Evolutionary conservation across 1,140 invertebrate genomes (phyloP).

Genomic region (Tribolium castaneum): DNA sequence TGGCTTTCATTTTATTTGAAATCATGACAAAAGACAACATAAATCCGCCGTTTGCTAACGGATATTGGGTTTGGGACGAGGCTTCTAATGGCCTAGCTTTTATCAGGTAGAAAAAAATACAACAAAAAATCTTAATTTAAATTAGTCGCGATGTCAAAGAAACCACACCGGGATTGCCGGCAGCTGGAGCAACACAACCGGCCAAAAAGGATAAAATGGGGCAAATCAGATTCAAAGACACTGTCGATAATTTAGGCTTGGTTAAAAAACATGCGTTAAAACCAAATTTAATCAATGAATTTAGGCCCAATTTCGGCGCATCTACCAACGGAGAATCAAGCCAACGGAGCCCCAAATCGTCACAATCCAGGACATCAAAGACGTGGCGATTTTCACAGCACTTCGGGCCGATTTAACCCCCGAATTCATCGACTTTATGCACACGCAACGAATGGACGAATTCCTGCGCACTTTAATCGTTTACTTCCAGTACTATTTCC

Average conservation of each 20-base stretch:
- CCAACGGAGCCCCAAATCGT: conserved; percentile 68
- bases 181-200: background rate
- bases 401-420: conserved; percentile 64
- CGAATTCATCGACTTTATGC: conserved; percentile 71
- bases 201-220: background rate
- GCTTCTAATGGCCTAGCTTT: conserved; percentile 43
- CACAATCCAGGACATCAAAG: conserved; percentile 74
- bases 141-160: conserved; percentile 3
- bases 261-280: background rate
- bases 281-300: conserved; percentile 43
- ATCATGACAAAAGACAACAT: conserved; percentile 1
- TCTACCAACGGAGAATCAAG: conserved; percentile 68
- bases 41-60: conserved; percentile 45
- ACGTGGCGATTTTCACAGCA: conserved; percentile 72
- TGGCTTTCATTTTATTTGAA: background rate
- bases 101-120: conserved; percentile 23
- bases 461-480: conserved; percentile 72
- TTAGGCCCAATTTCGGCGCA: conserved; percentile 69
- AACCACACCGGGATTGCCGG: background rate
- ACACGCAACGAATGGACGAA: conserved; percentile 69
- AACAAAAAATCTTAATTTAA: background rate
- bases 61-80: conserved; percentile 55
- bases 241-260: background rate
- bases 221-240: background rate
- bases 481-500: conserved; percentile 72